Evolutionary conservation across 53 echinoderm and acorn worm species (phyloP), one percentile per base, ranked within the genome.

Genomic region (Echinarachnius parma): DNA sequence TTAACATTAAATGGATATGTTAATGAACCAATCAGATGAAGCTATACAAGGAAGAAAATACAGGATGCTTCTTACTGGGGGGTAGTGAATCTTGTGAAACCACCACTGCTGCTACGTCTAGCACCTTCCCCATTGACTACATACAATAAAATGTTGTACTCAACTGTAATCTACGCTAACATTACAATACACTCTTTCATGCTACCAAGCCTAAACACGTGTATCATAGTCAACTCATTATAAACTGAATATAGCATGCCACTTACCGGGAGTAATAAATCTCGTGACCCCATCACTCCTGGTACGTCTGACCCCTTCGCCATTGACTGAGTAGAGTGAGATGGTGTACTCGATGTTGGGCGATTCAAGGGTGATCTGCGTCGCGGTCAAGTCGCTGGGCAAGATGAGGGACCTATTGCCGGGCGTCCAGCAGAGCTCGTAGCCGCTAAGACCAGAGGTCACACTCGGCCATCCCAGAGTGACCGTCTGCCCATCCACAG

Each of bases 201-300:
- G 7, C 7, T 39, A 13, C 42, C 42, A 39, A 9, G 42, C n/a
- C n/a, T n/a, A n/a, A n/a, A n/a, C n/a, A n/a, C n/a, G n/a, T n/a
- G n/a, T n/a, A n/a, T n/a, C n/a, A n/a, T n/a, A n/a, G n/a, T n/a
- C n/a, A n/a, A n/a, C n/a, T n/a, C n/a, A 39, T 7, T 13, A 39
- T 39, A 39, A 39, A 13, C 7, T 39, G 39, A 39, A 50, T 11
- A 50, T 4, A 16, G 52, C 4, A n/a, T 25, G 8, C 4, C 19
- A 76, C 83, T 65, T 60, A 87, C 87, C 53, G 25, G 82, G 47
- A 0, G 78, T 77, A 15, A 87, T 49, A 74, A 64, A 77, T 15
- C 87, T 69, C 15, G 87, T 82, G 56, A 55, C 64, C 26, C 63
- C 79, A 22, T 84, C 77, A 32, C 89, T 88, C 49, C 68, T 65